Conservation (phyloP, 2,797 vertebrate genomes). For the Triplophysa yarkandensis region DNA sequence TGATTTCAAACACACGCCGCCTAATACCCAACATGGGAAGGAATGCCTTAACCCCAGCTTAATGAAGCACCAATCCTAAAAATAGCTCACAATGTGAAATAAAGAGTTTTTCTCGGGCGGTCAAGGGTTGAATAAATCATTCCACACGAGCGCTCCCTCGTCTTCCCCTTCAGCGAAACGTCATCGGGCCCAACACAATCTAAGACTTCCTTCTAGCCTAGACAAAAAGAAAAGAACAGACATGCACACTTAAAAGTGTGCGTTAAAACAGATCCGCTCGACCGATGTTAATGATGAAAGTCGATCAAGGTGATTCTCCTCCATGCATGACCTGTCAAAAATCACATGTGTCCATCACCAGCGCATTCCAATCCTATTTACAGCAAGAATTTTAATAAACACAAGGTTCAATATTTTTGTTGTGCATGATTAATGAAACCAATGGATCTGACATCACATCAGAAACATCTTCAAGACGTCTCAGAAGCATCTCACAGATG, state of each 20-base stretch:
- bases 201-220: conserved; percentile 68
- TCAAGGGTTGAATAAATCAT: conserved; percentile 66
- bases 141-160: conserved; percentile 55
- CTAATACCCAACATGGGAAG: conserved; percentile 7
- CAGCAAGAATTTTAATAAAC: too few species aligned
- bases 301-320: too few species aligned
- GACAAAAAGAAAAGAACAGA: conserved; percentile 65
- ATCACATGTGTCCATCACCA: too few species aligned
- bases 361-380: too few species aligned
- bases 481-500: too few species aligned
- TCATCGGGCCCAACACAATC: conserved; percentile 64
- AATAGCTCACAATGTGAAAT: conserved; percentile 57
- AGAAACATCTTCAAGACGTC: too few species aligned
- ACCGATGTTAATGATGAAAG: neutral
- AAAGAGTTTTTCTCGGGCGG: conserved; percentile 56
- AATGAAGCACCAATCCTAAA: conserved; percentile 39
- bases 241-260: conserved; percentile 33
- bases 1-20: conserved; percentile 24
- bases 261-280: conserved; percentile 24
- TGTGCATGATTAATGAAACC: too few species aligned
- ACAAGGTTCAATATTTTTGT: too few species aligned
- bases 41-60: conserved; percentile 35
- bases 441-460: too few species aligned
- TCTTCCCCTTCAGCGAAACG: conserved; percentile 51
- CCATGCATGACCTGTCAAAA: too few species aligned